phyloP scores from a whole-genome alignment of 2,113 vertebrate species.

The Macheiramphus alcinus region DNA sequence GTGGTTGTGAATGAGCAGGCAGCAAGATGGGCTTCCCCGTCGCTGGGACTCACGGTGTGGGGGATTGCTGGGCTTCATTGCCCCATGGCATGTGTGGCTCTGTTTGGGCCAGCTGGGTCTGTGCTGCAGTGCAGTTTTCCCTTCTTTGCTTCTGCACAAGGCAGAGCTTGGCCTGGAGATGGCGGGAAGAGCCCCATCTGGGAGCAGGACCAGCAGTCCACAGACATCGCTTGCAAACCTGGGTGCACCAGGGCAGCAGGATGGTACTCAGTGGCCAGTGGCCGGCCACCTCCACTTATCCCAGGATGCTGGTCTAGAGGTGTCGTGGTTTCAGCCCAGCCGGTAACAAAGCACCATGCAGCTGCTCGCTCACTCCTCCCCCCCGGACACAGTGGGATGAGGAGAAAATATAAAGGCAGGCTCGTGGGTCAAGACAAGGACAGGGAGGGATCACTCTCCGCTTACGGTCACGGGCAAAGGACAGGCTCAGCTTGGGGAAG shows the following conservation, averaged over 20 bases:
- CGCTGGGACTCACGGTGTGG: accelerated
- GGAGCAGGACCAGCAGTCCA: background rate
- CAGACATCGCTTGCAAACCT: background rate
- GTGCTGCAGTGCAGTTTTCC: background rate
- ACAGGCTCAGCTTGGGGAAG: no score
- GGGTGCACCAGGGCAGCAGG: background rate
- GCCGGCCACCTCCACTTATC: background rate
- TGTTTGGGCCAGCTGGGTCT: background rate
- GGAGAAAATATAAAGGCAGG: no score
- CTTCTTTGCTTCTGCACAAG: background rate
- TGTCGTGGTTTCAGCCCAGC: no score
- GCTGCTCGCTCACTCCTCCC: no score
- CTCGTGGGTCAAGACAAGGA: no score
- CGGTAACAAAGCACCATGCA: no score
- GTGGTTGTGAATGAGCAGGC: accelerated
- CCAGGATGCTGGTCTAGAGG: background rate
- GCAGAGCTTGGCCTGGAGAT: background rate
- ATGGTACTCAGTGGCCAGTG: background rate
- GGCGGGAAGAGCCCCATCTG: background rate
- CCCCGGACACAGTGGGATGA: no score
- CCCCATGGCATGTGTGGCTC: background rate
- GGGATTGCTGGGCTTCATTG: background rate
- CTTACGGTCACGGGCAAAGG: no score
- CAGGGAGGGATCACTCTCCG: no score
- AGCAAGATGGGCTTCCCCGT: background rate